Base-by-base conservation (phyloP, 2,113 vertebrate species). In the Chloropsis hardwickii region DNA sequence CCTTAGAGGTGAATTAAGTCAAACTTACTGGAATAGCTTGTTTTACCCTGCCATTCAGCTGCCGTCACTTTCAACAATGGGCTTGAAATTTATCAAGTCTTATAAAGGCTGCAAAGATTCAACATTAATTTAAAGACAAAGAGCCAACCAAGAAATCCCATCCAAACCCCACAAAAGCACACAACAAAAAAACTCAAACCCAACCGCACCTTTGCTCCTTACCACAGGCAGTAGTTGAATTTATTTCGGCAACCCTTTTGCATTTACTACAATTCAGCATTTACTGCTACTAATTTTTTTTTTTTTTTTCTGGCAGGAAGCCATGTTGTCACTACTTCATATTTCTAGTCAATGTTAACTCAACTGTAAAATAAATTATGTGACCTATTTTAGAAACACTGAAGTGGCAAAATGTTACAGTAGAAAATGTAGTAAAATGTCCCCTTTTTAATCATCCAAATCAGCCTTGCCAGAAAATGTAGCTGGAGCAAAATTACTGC, bases 371-470 rank as follows among this genome's bases (percentile, higher is more conserved):
- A 84, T 93, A 94, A 95, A 86, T 81, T 67, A 69, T 37, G 22
- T 39, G 64, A 92, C 72, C 45, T 97, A 73, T 94, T 96, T 95
- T 85, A 94, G 83, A 95, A 97, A 93, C 37, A 84, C 44, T 80
- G 74, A 95, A 94, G 67, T 84, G 50, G 79, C 39, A 89, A 93
- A 97, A 97, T 57, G 1, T 50, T 80, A 54, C 67, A 40, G 27
- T 61, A 88, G 31, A 51, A 80, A 95, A 86, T 71, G 23, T 7
- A 77, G 57, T 40, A 81, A 91, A 81, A 81, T 47, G 9, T 39
- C 61, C 28, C 10, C 13, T 56, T 91, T 95, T 73, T 83, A 91
- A 80, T 86, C 15, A 92, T 53, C 45, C 29, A 88, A 60, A 88
- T 64, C 70, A 92, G 48, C 40, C 45, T 84, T 88, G 37, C 27